Percentiles rank a stretch among this genome's conserved stretches.
Conservation (phyloP, 2,888 invertebrate species). For the Leptothorax acervorum region DNA sequence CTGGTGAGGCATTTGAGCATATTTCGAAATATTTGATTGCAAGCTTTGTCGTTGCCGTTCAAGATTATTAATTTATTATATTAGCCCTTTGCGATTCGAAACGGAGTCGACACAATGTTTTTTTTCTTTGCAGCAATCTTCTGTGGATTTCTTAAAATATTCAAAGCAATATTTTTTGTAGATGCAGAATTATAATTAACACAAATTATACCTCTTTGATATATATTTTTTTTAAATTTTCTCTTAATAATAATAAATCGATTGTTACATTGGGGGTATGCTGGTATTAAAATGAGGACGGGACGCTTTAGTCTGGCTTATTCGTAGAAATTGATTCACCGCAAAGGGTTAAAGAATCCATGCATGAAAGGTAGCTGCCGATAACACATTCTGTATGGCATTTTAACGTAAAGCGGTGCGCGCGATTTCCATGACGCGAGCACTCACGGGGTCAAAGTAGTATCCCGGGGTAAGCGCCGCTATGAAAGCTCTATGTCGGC, state of each 20-base stretch:
- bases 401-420: constrained; percentile 28
- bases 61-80: background rate
- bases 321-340: background rate
- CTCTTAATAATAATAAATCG: background rate
- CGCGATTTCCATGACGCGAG: constrained; percentile 17
- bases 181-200: background rate
- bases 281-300: background rate
- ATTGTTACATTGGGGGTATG: background rate
- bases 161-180: background rate
- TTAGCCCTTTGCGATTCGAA: background rate
- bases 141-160: too few species aligned
- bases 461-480: constrained; percentile 8
- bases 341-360: constrained; percentile 8
- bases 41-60: background rate
- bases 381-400: background rate
- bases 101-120: background rate
- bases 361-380: background rate
- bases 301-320: background rate
- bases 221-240: background rate
- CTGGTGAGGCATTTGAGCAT: background rate
- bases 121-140: background rate
- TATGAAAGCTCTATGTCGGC: constrained; percentile 53
- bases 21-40: constrained; percentile 27
- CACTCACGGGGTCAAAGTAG: constrained; percentile 43
- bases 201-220: background rate